Conservation (phyloP, 2,113 vertebrate genomes). For the Coracopsis vasa region DNA sequence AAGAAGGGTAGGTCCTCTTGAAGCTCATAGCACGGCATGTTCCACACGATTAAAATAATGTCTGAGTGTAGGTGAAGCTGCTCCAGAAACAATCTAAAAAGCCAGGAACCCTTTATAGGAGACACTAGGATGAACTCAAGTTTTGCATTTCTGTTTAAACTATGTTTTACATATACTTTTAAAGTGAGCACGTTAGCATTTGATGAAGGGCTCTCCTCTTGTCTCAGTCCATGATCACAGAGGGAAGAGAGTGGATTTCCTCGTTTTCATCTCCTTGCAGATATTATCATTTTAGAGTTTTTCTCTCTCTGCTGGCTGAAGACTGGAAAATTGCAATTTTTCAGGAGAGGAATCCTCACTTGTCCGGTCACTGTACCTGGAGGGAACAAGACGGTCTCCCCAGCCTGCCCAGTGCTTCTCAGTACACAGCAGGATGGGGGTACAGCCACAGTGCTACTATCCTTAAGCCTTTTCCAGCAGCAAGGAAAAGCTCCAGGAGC, state of each 20-base stretch:
- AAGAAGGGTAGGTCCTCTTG: neutral
- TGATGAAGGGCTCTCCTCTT: neutral
- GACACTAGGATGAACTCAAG: neutral
- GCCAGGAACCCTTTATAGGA: neutral
- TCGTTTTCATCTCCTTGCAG: neutral
- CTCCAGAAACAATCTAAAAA: neutral
- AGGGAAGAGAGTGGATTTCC: neutral
- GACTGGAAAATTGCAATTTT: neutral
- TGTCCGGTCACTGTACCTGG: accelerated
- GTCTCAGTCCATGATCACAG: accelerated
- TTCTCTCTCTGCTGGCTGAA: neutral
- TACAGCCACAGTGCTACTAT: accelerated
- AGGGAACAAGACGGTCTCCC: neutral
- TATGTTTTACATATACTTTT: neutral
- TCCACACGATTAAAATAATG: neutral
- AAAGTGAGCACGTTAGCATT: neutral
- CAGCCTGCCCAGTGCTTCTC: neutral
- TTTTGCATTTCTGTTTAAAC: neutral
- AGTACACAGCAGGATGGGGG: accelerated
- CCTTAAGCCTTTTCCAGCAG: neutral
- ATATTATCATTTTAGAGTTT: neutral
- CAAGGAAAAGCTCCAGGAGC: neutral
- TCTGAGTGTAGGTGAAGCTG: neutral
- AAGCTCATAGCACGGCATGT: neutral
- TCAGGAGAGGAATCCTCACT: neutral